Conservation (phyloP, 2,113 vertebrate species). For the Ctenodactylus gundi region DNA sequence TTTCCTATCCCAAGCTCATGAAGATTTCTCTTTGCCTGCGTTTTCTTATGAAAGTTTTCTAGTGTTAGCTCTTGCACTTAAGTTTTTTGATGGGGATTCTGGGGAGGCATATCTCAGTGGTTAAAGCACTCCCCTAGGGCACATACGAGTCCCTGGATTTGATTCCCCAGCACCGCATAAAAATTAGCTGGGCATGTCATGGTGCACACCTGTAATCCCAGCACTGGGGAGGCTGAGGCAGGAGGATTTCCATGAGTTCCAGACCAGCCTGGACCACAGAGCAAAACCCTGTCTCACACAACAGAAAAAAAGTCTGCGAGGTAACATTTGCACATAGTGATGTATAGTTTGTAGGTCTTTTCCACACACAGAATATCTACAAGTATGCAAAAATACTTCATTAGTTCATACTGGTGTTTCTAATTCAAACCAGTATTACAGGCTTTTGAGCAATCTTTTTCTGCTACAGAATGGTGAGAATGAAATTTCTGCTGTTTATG, state of each 20-base stretch:
- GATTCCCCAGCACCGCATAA: no score
- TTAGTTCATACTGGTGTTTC: not conserved
- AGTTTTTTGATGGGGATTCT: no score
- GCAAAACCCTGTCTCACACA: no score
- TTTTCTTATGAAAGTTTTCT: not conserved
- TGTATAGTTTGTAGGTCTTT: not conserved
- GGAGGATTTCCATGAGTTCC: no score
- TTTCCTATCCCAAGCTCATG: not conserved
- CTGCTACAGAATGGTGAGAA: not conserved
- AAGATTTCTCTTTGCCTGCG: not conserved
- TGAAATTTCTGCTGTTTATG: not conserved
- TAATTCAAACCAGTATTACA: not conserved
- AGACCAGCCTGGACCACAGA: no score
- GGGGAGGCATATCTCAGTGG: no score
- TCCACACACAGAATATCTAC: not conserved
- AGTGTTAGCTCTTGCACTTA: not conserved
- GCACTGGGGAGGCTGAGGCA: no score
- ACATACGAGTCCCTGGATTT: no score
- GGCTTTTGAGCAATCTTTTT: not conserved
- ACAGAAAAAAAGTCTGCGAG: no score
- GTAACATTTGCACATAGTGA: not conserved
- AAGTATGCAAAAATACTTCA: not conserved
- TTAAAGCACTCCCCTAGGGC: no score
- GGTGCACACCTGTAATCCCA: no score
- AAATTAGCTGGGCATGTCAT: no score